phyloP scores from a whole-genome alignment of 2,113 vertebrate species.

The Epinephelus cyanopodus region DNA sequence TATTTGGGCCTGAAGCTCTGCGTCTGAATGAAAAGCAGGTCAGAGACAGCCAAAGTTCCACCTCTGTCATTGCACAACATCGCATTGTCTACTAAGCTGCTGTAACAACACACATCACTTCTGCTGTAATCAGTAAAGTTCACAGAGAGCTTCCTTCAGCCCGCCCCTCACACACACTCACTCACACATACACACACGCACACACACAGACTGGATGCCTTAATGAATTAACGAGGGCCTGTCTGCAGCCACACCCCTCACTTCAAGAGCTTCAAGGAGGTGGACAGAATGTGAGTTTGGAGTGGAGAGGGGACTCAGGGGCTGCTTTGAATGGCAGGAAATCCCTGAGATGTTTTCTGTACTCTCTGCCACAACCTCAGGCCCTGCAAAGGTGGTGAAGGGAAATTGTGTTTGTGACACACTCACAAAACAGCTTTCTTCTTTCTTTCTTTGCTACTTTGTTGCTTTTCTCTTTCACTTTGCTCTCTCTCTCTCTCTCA shows the following conservation, averaged over 20 bases:
- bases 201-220: conserved; percentile 45
- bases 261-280: conserved; percentile 69
- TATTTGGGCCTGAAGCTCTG: not conserved
- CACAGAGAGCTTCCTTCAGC: conserved; percentile 70
- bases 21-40: not conserved
- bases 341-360: conserved; percentile 85
- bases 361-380: conserved; percentile 68
- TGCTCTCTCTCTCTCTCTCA: conserved; percentile 3
- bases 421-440: conserved; percentile 19
- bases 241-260: conserved; percentile 56
- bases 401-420: conserved; percentile 65
- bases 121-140: conserved; percentile 68
- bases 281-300: conserved; percentile 57
- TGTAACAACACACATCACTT: conserved; percentile 65
- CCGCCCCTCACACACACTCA: conserved; percentile 19
- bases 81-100: conserved; percentile 53
- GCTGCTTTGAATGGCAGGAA: conserved; percentile 84
- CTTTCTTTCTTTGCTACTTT: not conserved
- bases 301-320: conserved; percentile 64
- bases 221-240: conserved; percentile 64
- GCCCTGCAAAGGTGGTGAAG: conserved; percentile 57
- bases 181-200: conserved; percentile 17
- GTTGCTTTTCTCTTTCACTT: not conserved
- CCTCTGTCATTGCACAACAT: conserved; percentile 42
- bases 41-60: conserved; percentile 17